Base-by-base conservation (phyloP, 2,797 vertebrate species). In the Myripristis jacobus region DNA sequence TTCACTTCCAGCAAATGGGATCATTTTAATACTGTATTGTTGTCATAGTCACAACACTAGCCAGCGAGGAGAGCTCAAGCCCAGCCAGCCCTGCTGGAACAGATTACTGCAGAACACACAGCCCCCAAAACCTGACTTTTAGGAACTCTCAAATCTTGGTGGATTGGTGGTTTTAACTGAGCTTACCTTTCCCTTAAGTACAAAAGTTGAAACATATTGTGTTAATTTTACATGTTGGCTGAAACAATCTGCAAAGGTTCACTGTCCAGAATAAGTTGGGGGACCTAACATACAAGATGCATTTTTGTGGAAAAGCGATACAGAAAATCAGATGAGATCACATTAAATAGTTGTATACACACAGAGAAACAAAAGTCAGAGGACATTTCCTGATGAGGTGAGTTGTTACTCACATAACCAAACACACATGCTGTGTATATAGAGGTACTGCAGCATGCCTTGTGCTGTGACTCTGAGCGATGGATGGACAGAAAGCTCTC, bases 371-470 rank as follows among this genome's bases (percentile, higher is more conserved):
- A 47, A 67, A 57, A 21, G 11, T 58, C 43, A 43, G n/a, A n/a
- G 47, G 59, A 80, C 61, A 55, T 83, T 85, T 80, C 70, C 79
- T 84, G 75, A 61, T n/a, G 66, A 79, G 73, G 36, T 70, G 66
- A 13, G 54, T 66, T 58, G 58, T 63, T 70, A 59, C 63, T 76
- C 70, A 85, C 75, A 61, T 74, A 86, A 87, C 87, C 62, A 70
- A 80, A 85, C 58, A 52, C 70, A 84, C 56, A 60, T 73, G 66
- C 43, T 64, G 58, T 41, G 21, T 36, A 47, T 19, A 31, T n/a
- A n/a, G n/a, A n/a, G n/a, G n/a, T n/a, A 43, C 29, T 31, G 43
- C 3, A 1, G 12, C 9, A 1, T n/a, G 34, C 29, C 68, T 22
- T 41, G 59, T 61, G 59, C 64, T 9, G 6, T 25, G 50, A 52